phyloP scores from a whole-genome alignment of 2,113 vertebrate genomes.

The Lamprotornis superbus region DNA sequence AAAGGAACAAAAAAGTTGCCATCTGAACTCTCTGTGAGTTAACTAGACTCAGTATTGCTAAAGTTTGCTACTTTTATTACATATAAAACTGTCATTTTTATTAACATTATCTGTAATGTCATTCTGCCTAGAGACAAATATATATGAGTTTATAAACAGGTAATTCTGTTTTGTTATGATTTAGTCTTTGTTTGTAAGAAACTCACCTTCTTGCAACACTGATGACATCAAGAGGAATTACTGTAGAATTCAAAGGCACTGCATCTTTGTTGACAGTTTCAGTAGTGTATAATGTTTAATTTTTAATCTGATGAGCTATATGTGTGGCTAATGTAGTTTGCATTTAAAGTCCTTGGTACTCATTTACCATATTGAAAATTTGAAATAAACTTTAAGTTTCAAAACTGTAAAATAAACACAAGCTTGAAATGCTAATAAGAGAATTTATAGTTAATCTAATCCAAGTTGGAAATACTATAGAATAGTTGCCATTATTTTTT shows the following conservation, averaged over 20 bases:
- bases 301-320: slow-evolving; percentile 54
- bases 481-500: background rate
- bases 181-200: slow-evolving; percentile 57
- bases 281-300: background rate
- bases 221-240: slow-evolving; percentile 54
- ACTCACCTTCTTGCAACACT: slow-evolving; percentile 37
- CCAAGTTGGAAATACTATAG: background rate
- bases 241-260: slow-evolving; percentile 42
- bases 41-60: background rate
- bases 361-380: background rate
- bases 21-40: background rate
- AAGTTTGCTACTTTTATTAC: background rate
- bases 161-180: slow-evolving; percentile 55
- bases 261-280: slow-evolving; percentile 31
- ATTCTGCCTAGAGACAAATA: slow-evolving; percentile 46
- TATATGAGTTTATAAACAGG: slow-evolving; percentile 42
- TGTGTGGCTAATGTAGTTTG: background rate
- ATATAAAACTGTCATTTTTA: slow-evolving; percentile 19
- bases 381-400: background rate
- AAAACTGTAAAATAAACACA: background rate
- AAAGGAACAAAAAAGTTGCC: background rate
- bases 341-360: background rate
- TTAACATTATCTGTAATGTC: slow-evolving; percentile 38
- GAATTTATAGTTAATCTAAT: background rate
- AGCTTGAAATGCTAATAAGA: background rate